Evolutionary conservation across 2,888 invertebrate species (phyloP).

Genomic region (Clanis bilineata): DNA sequence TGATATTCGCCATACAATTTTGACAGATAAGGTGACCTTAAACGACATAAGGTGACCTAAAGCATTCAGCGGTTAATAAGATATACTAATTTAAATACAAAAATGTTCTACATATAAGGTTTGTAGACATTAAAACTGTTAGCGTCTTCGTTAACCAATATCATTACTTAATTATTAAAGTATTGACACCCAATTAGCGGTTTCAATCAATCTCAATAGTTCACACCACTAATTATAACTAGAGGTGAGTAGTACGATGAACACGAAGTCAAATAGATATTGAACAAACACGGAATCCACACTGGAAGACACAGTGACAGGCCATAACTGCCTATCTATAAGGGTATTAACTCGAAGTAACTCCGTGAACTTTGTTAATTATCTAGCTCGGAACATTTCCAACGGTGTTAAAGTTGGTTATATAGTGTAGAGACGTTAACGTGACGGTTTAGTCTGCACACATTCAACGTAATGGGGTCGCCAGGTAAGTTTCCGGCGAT

Average conservation of each 20-base stretch:
- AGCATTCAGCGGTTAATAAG: no score
- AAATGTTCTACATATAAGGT: no score
- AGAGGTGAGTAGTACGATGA: not conserved
- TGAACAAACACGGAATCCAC: not conserved
- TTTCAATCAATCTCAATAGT: not conserved
- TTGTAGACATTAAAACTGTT: no score
- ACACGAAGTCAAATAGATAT: not conserved
- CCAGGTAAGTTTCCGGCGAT: not conserved
- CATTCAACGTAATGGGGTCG: constrained; percentile 16
- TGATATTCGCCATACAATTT: no score
- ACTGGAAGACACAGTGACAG: constrained; percentile 18
- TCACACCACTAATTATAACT: not conserved
- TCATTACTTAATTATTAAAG: not conserved
- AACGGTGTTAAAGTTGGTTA: constrained; percentile 33
- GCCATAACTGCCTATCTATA: constrained; percentile 35
- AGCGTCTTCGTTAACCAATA: not conserved
- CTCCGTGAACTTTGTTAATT: constrained; percentile 54
- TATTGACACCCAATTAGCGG: not conserved
- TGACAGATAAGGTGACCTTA: no score
- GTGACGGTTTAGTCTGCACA: constrained; percentile 31
- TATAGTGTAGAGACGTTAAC: constrained; percentile 32
- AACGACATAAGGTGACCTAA: no score
- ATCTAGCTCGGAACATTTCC: constrained; percentile 37
- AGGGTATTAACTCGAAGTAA: constrained; percentile 36
- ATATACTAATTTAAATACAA: no score